Base-by-base conservation (phyloP, 2,113 vertebrate species). In the Coturnix japonica region DNA sequence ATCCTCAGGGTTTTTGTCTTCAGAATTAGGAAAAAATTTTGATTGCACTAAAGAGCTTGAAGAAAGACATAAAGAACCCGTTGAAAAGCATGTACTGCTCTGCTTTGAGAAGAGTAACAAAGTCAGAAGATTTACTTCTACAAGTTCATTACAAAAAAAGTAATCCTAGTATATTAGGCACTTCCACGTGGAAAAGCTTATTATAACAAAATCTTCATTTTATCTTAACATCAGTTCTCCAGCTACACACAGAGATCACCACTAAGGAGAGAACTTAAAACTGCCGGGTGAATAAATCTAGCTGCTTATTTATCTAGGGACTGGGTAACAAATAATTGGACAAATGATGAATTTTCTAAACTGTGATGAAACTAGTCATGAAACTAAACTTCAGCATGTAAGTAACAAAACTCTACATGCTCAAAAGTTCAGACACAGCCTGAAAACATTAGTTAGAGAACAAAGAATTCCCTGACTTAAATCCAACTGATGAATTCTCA, bases 1-100 rank as follows among this genome's bases (percentile, higher is more conserved):
- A 95, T 99, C 99, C 96, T 99, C 99, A 26, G 99, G 99, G 96
- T 99, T 99, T 96, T 99, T 99, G 94, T 99, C 99, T 96, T 98
- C 99, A 89, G 98, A 96, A 96, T 98, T 98, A 87, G 98, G 98
- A 94, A 99, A 98, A 96, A 99, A 97, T 96, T 99, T 99, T 87
- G 99, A 98, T 97, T 99, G 99, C 81, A 99, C 97, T 97, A 99
- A 97, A 60, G 99, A 99, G 87, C 99, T 99, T 87, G 57, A 92
- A 93, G 49, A 13, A 14, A 75, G 26, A 78, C 90, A 97, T 75
- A 66, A 69, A 60, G 63, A 89, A 44, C 18, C 9, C 19, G 80
- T 26, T 94, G 63, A 90, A 92, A 94, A 67, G 21, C 25, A 49
- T 3, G 25, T 41, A 83, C 13, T 73, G 11, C 13, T 81, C 53